Evolutionary conservation across 2,113 vertebrate species (phyloP).

Genomic region (Protobothrops mucrosquamatus): DNA sequence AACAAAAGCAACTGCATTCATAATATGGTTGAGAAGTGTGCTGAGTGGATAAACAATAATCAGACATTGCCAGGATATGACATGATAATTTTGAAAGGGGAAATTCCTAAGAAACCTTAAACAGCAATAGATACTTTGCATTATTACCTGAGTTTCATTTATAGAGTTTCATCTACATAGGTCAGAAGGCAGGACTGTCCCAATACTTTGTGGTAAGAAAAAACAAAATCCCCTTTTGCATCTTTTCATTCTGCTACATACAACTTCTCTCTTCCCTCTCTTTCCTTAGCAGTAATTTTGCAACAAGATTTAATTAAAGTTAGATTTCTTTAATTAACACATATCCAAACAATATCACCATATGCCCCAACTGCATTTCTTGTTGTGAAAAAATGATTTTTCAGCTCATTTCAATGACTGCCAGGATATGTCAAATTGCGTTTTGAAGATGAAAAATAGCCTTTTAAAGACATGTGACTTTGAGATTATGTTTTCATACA

Average conservation of each 20-base stretch:
- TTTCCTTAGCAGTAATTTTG: constrained; percentile 53
- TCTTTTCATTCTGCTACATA: constrained; percentile 63
- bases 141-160: constrained; percentile 56
- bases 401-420: neutral
- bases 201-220: constrained; percentile 51
- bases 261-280: constrained; percentile 60
- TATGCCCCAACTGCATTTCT: neutral
- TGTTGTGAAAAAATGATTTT: neutral
- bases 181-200: constrained; percentile 55
- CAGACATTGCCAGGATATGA: constrained; percentile 69
- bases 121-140: constrained; percentile 66
- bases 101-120: constrained; percentile 64
- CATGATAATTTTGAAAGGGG: constrained; percentile 61
- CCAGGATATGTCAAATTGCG: neutral
- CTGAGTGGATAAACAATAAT: constrained; percentile 67
- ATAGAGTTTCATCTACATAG: constrained; percentile 47
- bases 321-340: constrained; percentile 56
- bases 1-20: constrained; percentile 72
- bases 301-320: constrained; percentile 54
- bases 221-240: constrained; percentile 42
- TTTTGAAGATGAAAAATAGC: neutral
- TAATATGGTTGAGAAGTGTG: constrained; percentile 66
- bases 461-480: neutral
- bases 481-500: neutral
- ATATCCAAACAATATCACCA: constrained; percentile 32